Conservation (phyloP, 1,140 invertebrate genomes). For the Conus ventricosus region DNA sequence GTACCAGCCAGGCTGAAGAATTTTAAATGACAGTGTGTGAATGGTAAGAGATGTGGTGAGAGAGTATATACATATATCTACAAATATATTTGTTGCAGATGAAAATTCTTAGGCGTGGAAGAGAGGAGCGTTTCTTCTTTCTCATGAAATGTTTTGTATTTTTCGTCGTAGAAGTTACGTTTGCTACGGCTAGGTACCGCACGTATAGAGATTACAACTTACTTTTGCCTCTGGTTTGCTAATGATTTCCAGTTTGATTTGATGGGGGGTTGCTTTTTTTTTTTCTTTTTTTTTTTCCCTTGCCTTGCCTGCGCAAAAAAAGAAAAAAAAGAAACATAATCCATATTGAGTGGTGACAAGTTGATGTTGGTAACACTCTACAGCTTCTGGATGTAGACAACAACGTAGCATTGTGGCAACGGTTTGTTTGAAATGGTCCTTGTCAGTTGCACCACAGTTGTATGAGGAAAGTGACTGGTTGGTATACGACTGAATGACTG, state of each 20-base stretch:
- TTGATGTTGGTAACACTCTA: neutral
- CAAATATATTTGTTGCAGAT: no score
- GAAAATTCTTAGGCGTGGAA: no score
- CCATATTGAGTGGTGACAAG: neutral
- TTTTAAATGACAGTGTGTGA: no score
- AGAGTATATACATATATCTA: no score
- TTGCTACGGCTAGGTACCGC: neutral
- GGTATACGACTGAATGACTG: neutral
- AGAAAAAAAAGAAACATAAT: neutral
- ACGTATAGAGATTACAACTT: neutral
- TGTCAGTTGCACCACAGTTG: constrained; percentile 3
- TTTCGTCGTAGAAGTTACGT: neutral
- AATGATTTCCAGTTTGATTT: neutral
- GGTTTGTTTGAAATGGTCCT: constrained; percentile 1
- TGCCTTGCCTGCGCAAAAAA: no score
- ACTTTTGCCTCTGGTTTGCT: neutral
- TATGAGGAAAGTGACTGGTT: neutral
- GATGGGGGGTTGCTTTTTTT: neutral
- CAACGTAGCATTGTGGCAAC: neutral
- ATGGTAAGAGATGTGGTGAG: no score
- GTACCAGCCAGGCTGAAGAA: no score
- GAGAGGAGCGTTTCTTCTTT: neutral
- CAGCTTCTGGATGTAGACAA: neutral
- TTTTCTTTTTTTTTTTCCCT: neutral
- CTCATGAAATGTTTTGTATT: neutral